Evolutionary conservation across 2,113 vertebrate genomes (phyloP), one percentile per base, ranked within the genome.

Genomic region (Pseudopodoces humilis): DNA sequence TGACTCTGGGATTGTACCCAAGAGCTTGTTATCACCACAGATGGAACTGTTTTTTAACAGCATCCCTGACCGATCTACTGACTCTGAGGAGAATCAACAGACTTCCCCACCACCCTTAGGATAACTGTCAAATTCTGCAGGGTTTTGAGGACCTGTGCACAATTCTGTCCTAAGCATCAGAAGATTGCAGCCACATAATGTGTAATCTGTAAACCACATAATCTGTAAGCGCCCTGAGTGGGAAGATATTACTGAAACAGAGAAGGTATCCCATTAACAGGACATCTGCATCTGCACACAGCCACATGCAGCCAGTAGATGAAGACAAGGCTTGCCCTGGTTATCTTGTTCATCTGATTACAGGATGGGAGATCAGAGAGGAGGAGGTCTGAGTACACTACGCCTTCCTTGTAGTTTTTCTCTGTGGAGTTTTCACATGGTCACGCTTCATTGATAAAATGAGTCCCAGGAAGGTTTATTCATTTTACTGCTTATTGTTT

Each of bases 401-500:
- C 11, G 4, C 59, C 60, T 90, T 76, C 60, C n/a, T 79, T 75
- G 85, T 75, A 43, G 76, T 59, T 96, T 92, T 88, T 68, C 88
- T 92, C 93, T 64, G 53, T 60, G 68, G 95, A 90, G 87, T 83
- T 94, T 90, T 83, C 82, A 47, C 59, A 43, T 15, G 76, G 86
- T 95, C 93, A 93, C 1, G 41, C 92, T 96, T 75, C 93, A 91
- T 95, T 95, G 96, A 96, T 88, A 88, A 97, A 96, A 97, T 83
- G 85, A 95, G 78, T 95, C 91, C 83, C 93, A 50, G 84, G 72
- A 95, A 97, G 92, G 80, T 94, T 96, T 96, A 95, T 95, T 96
- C 90, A 83, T 96, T 97, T 95, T 90, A 88, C 76, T 95, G 87
- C 91, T 94, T 95, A 96, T 96, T 95, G 96, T 97, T 96, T 94